Conservation (phyloP, 2,113 vertebrate genomes). For the Dissostichus mawsoni region DNA sequence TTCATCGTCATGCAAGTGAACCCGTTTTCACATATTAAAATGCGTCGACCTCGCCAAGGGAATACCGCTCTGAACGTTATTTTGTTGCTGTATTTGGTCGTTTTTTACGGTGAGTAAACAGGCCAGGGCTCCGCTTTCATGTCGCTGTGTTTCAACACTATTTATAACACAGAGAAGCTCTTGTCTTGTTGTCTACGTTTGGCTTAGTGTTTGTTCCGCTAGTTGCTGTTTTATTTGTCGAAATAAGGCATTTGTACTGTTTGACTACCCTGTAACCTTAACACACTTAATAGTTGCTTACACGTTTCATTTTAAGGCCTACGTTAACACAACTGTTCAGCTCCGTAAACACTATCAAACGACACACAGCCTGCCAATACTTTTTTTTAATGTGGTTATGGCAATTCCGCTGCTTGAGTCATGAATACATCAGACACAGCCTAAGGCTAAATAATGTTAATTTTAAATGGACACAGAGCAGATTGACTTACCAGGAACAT, state of each 20-base stretch:
- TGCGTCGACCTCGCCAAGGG: constrained; percentile 42
- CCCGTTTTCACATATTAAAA: constrained; percentile 18
- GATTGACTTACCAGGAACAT: not conserved
- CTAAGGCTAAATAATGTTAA: not conserved
- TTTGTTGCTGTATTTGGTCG: constrained; percentile 36
- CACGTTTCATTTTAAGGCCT: not conserved
- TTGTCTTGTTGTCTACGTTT: not conserved
- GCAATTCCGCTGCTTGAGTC: too few species aligned
- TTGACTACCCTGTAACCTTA: not conserved
- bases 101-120: constrained; percentile 72
- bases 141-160: not conserved
- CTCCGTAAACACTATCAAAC: not conserved
- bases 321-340: accelerated
- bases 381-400: too few species aligned
- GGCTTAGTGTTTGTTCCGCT: not conserved
- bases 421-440: not conserved
- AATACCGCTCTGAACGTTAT: not conserved
- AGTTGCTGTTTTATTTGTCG: not conserved
- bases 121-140: not conserved
- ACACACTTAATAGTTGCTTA: not conserved
- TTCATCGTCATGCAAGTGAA: not conserved
- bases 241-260: not conserved
- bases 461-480: not conserved
- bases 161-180: not conserved
- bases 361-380: too few species aligned